Evolutionary conservation across 2,797 vertebrate genomes (phyloP), one percentile per base, ranked within the genome.

Genomic region (Adelosebastes latens): DNA sequence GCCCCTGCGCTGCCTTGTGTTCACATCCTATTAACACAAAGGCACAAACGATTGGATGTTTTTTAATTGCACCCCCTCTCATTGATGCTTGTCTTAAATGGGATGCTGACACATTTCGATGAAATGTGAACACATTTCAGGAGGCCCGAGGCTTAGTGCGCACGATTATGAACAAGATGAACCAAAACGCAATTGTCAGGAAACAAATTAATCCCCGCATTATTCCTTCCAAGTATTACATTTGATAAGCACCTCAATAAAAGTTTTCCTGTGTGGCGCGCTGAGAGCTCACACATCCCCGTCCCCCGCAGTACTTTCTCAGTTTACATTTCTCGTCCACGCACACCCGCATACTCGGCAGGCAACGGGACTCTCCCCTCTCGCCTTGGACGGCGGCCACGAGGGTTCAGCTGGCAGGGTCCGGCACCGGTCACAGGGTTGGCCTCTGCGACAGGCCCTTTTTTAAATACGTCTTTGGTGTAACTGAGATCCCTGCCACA

Each of bases 401-500:
- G 4, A 81, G 82, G 89, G 86, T 93, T 92, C 89, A 93, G 90
- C 87, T 93, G 93, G 92, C 93, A 88, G 81, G 65, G 79, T 80
- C 76, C 66, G 25, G 85, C 83, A 76, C 79, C 42, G 87, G 92
- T 95, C 89, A 93, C 92, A 91, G 92, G 94, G 92, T 90, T 90
- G 82, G 90, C 87, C 90, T 86, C 88, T 90, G 90, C 91, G 88
- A 93, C 89, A 84, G 91, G 74, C 81, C 84, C 39, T 42, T 94
- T 96, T 95, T 96, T 94, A 95, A 95, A 96, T 92, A 84, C 83
- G 79, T 93, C 93, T 94, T 92, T 93, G 93, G 93, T 95, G 95
- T 95, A 96, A 96, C 94, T 92, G 95, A 96, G 94, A 94, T 88
- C 91, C 86, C 86, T 83, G 85, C 93, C 93, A 91, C 93, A 94